Base-by-base conservation (phyloP, 2,113 vertebrate genomes). In the Agapornis roseicollis region DNA sequence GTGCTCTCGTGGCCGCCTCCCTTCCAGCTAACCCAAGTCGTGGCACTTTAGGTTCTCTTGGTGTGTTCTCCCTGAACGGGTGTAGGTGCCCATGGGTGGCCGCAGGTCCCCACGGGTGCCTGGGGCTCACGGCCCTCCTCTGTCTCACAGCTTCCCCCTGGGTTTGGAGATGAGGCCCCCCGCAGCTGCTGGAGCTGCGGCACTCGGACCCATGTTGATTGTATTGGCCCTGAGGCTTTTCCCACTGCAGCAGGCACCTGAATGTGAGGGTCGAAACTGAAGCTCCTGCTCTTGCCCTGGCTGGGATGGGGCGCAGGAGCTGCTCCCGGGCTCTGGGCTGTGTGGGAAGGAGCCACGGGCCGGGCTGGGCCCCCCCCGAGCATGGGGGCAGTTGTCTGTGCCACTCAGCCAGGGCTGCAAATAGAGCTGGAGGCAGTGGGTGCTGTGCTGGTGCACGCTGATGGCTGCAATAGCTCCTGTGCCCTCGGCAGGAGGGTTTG, bases 31-130 rank as follows among this genome's bases (percentile, higher is more conserved):
- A 13, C 46, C 69, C 37, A 10, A 17, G 27, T 47, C 0, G 1
- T 79, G 88, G 82, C 90, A 90, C 88, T 93, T 88, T 55, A 74
- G 76, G 50, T 70, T 90, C 80, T 86, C 27, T 69, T 29, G 87
- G 64, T 53, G 5, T 55, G 60, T 78, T 91, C 82, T 84, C 72
- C 7, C 6, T 65, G 71, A 46, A 25, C 1, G n/a, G 44, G 17
- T 65, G 47, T 16, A 24, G 83, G 66, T 27, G 44, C 31, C 69
- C 8, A 3, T 0, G 4, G 70, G 58, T 63, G 73, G 77, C 85
- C 65, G 64, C 49, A 69, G 84, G 35, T 35, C 8, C 22, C 58
- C 20, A 8, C 0, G 2, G 65, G 33, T 25, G 44, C 6, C 14
- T 0, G 53, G 72, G 39, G 33, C 29, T 0, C 0, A 1, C 46